Evolutionary conservation across 2,797 vertebrate species (phyloP).

Genomic region (Lutjanus argentimaculatus): DNA sequence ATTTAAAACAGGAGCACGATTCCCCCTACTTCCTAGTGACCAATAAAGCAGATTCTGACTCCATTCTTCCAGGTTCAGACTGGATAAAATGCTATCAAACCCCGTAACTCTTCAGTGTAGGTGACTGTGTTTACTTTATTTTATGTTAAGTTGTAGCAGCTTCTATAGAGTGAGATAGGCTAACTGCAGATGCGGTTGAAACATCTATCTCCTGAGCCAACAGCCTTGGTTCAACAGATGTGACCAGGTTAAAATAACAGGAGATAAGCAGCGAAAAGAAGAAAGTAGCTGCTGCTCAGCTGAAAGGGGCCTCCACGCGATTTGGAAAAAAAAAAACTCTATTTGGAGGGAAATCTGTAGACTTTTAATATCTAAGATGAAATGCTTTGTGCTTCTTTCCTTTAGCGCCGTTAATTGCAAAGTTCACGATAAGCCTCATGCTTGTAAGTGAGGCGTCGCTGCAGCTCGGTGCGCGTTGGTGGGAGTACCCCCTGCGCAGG

Average conservation of each 20-base stretch:
- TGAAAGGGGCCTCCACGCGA: slow-evolving; percentile 10
- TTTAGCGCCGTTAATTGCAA: slow-evolving; percentile 7
- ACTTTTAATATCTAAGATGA: background rate
- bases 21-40: no score
- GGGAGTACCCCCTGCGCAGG: slow-evolving; percentile 84
- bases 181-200: slow-evolving; percentile 46
- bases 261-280: slow-evolving; percentile 64
- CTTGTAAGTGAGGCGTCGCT: slow-evolving; percentile 67
- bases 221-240: slow-evolving; percentile 70
- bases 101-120: background rate
- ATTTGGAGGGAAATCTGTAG: background rate
- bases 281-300: slow-evolving; percentile 49
- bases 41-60: no score
- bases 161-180: slow-evolving; percentile 15
- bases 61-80: background rate
- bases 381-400: background rate
- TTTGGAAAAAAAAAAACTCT: slow-evolving; percentile 24
- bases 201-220: slow-evolving; percentile 62
- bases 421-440: slow-evolving; percentile 15
- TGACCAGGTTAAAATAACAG: slow-evolving; percentile 81
- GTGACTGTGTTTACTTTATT: background rate
- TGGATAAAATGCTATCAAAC: background rate
- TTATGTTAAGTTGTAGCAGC: slow-evolving; percentile 7
- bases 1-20: no score
- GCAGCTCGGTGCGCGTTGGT: slow-evolving; percentile 70